These are phyloP conservation scores for Dynastes hyllus DNA, from an alignment of 2,888 invertebrate genomes.

Conservation along the genomic window DNA sequence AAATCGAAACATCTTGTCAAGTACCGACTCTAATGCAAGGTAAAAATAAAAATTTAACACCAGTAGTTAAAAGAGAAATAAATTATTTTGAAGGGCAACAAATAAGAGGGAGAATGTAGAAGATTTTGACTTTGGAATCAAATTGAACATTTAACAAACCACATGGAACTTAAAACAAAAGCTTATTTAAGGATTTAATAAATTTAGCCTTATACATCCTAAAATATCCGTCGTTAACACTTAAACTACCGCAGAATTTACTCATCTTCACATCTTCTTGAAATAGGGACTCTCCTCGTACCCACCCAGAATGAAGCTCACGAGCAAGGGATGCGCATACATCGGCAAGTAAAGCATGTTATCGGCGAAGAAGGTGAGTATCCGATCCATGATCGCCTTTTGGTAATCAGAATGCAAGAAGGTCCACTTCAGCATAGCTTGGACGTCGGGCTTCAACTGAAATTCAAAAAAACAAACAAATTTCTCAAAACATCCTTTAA, in stretches of 20 bases:
- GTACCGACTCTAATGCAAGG: too few relatives aligned
- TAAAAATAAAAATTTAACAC: too few relatives aligned
- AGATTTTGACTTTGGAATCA: too few relatives aligned
- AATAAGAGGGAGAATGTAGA: too few relatives aligned
- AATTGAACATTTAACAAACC: too few relatives aligned
- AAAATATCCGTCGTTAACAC: neutral
- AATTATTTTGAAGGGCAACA: too few relatives aligned
- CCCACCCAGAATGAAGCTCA: conserved; percentile 53
- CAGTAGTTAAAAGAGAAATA: too few relatives aligned
- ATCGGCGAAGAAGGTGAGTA: conserved; percentile 52
- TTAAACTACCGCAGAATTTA: conserved; percentile 2
- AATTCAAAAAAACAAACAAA: neutral
- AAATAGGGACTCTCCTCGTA: conserved; percentile 53
- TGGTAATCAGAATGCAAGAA: conserved; percentile 49
- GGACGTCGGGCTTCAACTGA: conserved; percentile 17
- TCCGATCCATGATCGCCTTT: conserved; percentile 43
- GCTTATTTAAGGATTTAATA: neutral
- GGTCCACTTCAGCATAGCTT: conserved; percentile 22
- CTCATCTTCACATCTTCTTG: conserved; percentile 28
- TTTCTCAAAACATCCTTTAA: too few relatives aligned
- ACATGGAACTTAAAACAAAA: too few relatives aligned
- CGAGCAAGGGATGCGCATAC: conserved; percentile 55
- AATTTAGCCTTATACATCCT: conserved; percentile 40
- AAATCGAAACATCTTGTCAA: too few relatives aligned
- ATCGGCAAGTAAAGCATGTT: conserved; percentile 54